Percentiles rank a stretch among this genome's conserved stretches.
phyloP scores from a whole-genome alignment of 2,113 vertebrate genomes.

The Tragulus kanchil region DNA sequence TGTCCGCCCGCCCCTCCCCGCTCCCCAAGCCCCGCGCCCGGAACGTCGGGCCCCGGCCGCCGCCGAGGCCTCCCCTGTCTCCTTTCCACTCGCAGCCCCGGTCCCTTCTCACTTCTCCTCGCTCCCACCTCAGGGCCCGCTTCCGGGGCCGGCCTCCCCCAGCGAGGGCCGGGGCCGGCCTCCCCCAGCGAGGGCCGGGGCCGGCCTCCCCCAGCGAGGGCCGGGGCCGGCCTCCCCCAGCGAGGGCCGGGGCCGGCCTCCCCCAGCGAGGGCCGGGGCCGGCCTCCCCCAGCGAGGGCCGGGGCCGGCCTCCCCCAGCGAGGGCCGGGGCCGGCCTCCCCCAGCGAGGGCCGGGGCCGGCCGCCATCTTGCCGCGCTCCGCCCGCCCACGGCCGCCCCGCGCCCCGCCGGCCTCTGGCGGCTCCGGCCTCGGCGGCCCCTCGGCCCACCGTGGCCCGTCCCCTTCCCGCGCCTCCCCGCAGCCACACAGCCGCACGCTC shows the following conservation, averaged over 20 bases:
- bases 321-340: too few relatives aligned
- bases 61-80: accelerated
- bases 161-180: accelerated
- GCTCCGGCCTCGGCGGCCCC: accelerated
- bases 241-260: too few relatives aligned
- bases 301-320: not conserved
- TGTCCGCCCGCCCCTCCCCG: not conserved
- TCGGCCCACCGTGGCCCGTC: accelerated
- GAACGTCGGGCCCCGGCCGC: accelerated
- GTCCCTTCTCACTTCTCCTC: accelerated
- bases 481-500: accelerated
- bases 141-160: accelerated
- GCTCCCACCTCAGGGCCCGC: accelerated
- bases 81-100: not conserved
- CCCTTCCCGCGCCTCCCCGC: accelerated
- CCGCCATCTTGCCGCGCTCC: constrained; percentile 67
- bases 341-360: too few relatives aligned
- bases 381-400: accelerated
- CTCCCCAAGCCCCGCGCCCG: accelerated
- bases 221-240: too few relatives aligned
- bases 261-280: too few relatives aligned
- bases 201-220: constrained; percentile 2
- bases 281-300: too few relatives aligned
- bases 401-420: accelerated
- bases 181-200: accelerated